Conservation (phyloP, 1,140 invertebrate genomes). For the Temnothorax curvispinosus region DNA sequence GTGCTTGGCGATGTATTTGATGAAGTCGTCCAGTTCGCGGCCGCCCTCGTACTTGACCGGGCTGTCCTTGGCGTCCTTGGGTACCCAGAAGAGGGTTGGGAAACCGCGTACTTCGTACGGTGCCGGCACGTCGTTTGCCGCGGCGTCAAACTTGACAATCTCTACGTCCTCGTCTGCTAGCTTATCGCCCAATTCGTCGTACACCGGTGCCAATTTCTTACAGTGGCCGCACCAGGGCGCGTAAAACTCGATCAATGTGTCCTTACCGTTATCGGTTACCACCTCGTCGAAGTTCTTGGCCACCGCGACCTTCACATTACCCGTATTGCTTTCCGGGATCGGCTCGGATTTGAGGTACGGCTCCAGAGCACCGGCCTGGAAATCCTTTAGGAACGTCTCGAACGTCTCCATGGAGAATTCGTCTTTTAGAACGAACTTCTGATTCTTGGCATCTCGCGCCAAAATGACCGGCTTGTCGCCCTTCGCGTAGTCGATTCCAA, state of each 20-base stretch:
- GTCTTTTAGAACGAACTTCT: conserved; percentile 96
- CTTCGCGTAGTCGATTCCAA: conserved; percentile 94
- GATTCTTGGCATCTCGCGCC: conserved; percentile 92
- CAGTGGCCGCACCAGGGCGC: conserved; percentile 99
- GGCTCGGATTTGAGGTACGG: conserved; percentile 98
- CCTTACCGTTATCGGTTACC: conserved; percentile 96
- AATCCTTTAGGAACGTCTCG: conserved; percentile 94
- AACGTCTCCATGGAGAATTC: conserved; percentile 97
- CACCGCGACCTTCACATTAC: conserved; percentile 96
- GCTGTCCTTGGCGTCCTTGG: conserved; percentile 92
- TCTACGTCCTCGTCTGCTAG: conserved; percentile 95
- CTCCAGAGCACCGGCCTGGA: conserved; percentile 94
- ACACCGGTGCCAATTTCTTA: conserved; percentile 97
- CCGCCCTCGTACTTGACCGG: conserved; percentile 98
- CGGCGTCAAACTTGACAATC: conserved; percentile 99
- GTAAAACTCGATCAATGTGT: conserved; percentile 99
- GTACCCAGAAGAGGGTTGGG: conserved; percentile 98
- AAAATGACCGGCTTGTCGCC: conserved; percentile 96
- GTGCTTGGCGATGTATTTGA: conserved; percentile 98
- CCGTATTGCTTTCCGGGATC: conserved; percentile 94
- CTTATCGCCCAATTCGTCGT: conserved; percentile 97
- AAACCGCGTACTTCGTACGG: conserved; percentile 97
- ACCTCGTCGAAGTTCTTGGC: conserved; percentile 99
- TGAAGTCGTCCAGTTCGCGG: conserved; percentile 97
- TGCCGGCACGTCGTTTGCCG: conserved; percentile 98